These are phyloP conservation scores for Babylonia areolata DNA, from an alignment of 1,140 invertebrate genomes.

Conservation along the genomic window DNA sequence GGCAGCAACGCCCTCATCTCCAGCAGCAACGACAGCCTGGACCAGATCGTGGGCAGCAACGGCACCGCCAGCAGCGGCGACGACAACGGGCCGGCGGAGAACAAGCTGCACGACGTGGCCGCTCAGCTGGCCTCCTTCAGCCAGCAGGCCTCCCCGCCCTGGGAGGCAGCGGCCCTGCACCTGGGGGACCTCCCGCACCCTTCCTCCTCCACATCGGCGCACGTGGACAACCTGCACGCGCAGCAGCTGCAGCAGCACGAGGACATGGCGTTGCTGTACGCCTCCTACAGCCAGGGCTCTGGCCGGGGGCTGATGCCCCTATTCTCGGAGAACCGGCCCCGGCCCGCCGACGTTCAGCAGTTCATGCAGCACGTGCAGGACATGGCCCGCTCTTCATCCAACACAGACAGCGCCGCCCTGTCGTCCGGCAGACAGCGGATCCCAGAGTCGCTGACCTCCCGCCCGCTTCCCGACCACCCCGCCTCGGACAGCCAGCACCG, in stretches of 20 bases:
- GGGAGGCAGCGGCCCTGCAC: not conserved
- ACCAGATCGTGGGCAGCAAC: not conserved
- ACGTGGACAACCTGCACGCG: constrained; percentile 6
- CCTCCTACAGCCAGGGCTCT: not conserved
- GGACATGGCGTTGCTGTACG: not conserved
- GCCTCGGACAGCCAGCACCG: constrained; percentile 25
- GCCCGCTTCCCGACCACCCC: not conserved
- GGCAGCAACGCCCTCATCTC: constrained; percentile 1
- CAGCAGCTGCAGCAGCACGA: not conserved
- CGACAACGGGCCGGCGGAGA: not conserved
- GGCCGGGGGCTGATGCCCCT: not conserved
- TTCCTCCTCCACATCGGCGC: not conserved
- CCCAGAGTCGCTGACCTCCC: not conserved
- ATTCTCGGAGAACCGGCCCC: not conserved
- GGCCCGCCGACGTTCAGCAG: not conserved
- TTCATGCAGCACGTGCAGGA: not conserved
- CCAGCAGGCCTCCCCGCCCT: constrained; percentile 1
- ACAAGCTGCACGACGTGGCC: constrained; percentile 5
- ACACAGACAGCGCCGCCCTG: not conserved
- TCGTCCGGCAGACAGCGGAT: not conserved
- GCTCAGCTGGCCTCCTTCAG: not conserved
- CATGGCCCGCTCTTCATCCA: not conserved
- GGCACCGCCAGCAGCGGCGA: not conserved
- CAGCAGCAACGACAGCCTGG: not conserved
- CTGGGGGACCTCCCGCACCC: not conserved